Evolutionary conservation across 2,113 vertebrate species (phyloP).

Genomic region (Egretta garzetta): DNA sequence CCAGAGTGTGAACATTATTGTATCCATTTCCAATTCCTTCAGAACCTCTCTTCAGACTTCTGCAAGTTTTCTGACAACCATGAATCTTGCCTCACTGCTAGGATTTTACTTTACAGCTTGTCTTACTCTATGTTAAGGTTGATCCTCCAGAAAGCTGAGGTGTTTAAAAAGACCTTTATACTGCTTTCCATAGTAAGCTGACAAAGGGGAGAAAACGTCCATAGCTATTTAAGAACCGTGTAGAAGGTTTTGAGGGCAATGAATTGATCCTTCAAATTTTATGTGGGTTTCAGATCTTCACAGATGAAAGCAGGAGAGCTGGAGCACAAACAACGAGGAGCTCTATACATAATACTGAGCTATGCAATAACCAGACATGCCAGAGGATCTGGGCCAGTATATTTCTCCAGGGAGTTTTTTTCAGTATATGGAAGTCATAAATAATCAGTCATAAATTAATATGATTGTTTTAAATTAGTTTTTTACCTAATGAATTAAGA

Average conservation of each 20-base stretch:
- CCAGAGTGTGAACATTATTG: not conserved
- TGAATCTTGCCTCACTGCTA: not conserved
- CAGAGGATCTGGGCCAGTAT: not conserved
- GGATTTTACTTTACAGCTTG: not conserved
- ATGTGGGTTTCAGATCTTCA: not conserved
- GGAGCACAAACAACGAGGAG: not conserved
- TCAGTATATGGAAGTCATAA: not conserved
- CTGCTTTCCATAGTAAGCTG: not conserved
- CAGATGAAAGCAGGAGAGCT: not conserved
- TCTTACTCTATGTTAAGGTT: not conserved
- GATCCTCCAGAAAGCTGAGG: not conserved
- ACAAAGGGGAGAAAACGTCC: not conserved
- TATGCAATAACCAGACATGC: not conserved
- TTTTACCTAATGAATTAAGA: not conserved
- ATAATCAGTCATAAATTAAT: not conserved
- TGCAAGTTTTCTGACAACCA: not conserved
- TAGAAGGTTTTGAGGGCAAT: not conserved
- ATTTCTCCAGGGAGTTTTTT: not conserved
- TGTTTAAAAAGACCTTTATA: not conserved
- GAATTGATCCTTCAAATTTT: not conserved
- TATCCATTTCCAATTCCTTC: not conserved
- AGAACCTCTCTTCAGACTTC: not conserved
- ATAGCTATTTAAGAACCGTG: not conserved
- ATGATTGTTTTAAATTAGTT: not conserved
- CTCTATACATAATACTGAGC: not conserved